phyloP scores from a whole-genome alignment of 2,113 vertebrate species.

The Capricornis sumatraensis region DNA sequence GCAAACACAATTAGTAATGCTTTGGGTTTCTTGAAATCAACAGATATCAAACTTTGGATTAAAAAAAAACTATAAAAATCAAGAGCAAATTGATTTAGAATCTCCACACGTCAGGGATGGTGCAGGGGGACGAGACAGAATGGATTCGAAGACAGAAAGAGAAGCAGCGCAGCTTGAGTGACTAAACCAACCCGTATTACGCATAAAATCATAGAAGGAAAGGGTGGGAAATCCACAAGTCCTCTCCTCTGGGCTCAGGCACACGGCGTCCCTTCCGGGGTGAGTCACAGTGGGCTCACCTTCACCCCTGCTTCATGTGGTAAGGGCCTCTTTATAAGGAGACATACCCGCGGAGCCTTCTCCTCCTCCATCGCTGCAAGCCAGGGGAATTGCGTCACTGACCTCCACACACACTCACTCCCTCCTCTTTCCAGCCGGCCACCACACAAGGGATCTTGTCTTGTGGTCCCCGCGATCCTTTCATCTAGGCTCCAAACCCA shows the following conservation, averaged over 20 bases:
- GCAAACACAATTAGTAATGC: constrained; percentile 40
- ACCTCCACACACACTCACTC: constrained; percentile 63
- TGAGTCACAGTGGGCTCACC: constrained; percentile 75
- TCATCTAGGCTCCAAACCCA: constrained; percentile 71
- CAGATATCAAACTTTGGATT: constrained; percentile 16
- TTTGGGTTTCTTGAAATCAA: constrained; percentile 50
- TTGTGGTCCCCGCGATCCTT: constrained; percentile 54
- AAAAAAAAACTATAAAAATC: background rate
- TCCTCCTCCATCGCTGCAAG: constrained; percentile 43
- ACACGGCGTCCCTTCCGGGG: constrained; percentile 65
- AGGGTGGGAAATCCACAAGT: constrained; percentile 71
- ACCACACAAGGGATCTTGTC: constrained; percentile 82
- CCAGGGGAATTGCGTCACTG: constrained; percentile 71
- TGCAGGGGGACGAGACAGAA: constrained; percentile 27
- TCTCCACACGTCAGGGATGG: background rate
- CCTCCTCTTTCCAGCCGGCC: constrained; percentile 67
- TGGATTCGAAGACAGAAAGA: constrained; percentile 72
- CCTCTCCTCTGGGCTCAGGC: constrained; percentile 66
- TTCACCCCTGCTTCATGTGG: constrained; percentile 67
- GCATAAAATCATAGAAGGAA: constrained; percentile 75
- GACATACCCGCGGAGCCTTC: constrained; percentile 49
- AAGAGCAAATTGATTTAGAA: constrained; percentile 24
- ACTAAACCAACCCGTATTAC: constrained; percentile 75
- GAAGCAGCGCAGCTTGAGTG: constrained; percentile 64
- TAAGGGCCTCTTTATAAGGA: constrained; percentile 63